Percentiles rank a stretch among this genome's conserved stretches.
These are phyloP conservation scores for Sycophila texana DNA, from an alignment of 2,888 invertebrate species.

Conservation along the genomic window DNA sequence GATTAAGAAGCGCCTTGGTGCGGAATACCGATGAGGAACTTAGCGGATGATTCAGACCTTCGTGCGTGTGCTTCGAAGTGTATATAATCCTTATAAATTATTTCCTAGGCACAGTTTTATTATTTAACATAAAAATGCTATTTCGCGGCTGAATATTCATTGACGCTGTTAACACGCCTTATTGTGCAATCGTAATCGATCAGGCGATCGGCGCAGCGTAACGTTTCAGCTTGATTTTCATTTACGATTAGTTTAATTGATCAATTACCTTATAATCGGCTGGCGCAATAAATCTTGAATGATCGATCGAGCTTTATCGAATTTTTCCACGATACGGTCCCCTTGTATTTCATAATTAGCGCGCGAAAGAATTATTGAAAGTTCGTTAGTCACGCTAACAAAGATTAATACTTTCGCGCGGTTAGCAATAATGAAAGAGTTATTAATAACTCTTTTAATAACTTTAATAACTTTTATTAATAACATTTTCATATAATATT, in stretches of 20 bases:
- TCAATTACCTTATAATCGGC: conserved; percentile 11
- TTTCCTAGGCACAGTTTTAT: too few species aligned
- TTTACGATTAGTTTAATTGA: conserved; percentile 38
- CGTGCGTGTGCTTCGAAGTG: too few species aligned
- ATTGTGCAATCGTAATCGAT: conserved; percentile 13
- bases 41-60: too few species aligned
- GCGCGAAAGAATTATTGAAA: too few species aligned
- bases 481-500: too few species aligned
- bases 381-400: too few species aligned
- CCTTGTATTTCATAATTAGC: neutral
- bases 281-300: conserved; percentile 15
- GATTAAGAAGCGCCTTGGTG: too few species aligned
- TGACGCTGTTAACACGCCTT: neutral
- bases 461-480: too few species aligned
- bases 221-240: conserved; percentile 10
- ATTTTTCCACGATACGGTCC: conserved; percentile 11
- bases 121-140: neutral
- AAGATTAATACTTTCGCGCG: too few species aligned
- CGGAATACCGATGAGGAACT: too few species aligned
- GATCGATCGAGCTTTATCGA: conserved; percentile 11
- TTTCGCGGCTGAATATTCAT: neutral
- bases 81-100: too few species aligned
- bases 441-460: too few species aligned
- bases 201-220: neutral
- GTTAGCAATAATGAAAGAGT: neutral